phyloP scores from a whole-genome alignment of 2,888 invertebrate species.

The Drosophila nr. perissopoda region DNA sequence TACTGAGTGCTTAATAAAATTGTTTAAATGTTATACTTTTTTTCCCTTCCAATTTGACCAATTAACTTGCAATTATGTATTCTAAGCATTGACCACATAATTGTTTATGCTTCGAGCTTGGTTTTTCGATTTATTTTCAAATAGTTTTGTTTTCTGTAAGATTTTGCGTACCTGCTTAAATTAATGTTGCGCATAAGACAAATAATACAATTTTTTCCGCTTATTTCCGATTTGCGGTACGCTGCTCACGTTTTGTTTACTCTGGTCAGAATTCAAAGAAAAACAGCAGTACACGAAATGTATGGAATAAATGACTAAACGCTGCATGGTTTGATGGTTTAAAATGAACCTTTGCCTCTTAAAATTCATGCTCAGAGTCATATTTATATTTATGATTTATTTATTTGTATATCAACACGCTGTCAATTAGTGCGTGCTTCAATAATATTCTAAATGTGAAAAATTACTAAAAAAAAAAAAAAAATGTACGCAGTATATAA shows the following conservation, averaged over 20 bases:
- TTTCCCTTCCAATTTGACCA: conserved; percentile 22
- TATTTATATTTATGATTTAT: too few species aligned
- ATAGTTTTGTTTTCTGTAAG: conserved; percentile 12
- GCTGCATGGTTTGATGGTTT: conserved; percentile 30
- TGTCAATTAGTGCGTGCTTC: background rate
- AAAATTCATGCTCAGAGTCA: background rate
- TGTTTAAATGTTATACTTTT: conserved; percentile 19
- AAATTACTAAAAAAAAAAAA: background rate
- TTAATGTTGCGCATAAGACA: conserved; percentile 56
- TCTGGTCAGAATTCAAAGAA: conserved; percentile 18
- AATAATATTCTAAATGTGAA: background rate
- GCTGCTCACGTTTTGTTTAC: conserved; percentile 44
- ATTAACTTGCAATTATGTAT: conserved; percentile 51
- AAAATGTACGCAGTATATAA: background rate
- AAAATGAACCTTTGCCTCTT: conserved; percentile 28
- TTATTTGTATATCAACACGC: background rate
- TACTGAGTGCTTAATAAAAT: conserved; percentile 44
- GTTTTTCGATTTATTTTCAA: conserved; percentile 44
- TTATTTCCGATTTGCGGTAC: conserved; percentile 56
- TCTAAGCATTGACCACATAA: conserved; percentile 15
- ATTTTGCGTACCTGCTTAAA: conserved; percentile 36
- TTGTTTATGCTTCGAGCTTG: conserved; percentile 20
- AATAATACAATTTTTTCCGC: conserved; percentile 38
- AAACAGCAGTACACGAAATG: conserved; percentile 22
- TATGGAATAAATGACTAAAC: conserved; percentile 31